phyloP scores from a whole-genome alignment of 2,888 invertebrate genomes.

The Lasiommata megera region DNA sequence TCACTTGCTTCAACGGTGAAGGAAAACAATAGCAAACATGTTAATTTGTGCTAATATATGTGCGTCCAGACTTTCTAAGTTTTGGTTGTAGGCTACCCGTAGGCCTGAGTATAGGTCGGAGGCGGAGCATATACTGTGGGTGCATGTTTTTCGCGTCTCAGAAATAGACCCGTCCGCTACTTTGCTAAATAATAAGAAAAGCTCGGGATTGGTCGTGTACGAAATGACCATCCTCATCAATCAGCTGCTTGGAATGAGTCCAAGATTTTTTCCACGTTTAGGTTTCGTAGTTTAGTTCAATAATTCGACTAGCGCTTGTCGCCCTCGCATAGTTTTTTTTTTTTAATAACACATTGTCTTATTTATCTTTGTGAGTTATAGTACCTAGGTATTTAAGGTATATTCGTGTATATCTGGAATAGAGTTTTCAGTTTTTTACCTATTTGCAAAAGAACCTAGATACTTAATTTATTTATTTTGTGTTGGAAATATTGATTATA shows the following conservation, averaged over 20 bases:
- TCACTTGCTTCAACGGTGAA: too few relatives aligned
- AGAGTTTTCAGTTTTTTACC: not conserved
- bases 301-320: slow-evolving; percentile 67
- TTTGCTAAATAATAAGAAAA: slow-evolving; percentile 81
- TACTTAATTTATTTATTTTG: too few relatives aligned
- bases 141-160: slow-evolving; percentile 76
- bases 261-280: slow-evolving; percentile 81
- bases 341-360: slow-evolving; percentile 29
- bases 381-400: not conserved
- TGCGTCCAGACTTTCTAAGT: too few relatives aligned
- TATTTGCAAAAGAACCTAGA: too few relatives aligned
- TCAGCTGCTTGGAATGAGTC: slow-evolving; percentile 78
- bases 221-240: slow-evolving; percentile 82
- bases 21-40: too few relatives aligned
- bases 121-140: slow-evolving; percentile 62
- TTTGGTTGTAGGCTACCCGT: too few relatives aligned
- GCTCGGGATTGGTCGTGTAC: slow-evolving; percentile 80
- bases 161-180: slow-evolving; percentile 77
- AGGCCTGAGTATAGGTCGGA: not conserved
- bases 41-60: too few relatives aligned
- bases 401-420: not conserved
- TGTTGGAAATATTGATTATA: too few relatives aligned
- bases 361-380: slow-evolving; percentile 7
- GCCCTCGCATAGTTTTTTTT: slow-evolving; percentile 41
- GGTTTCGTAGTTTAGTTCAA: slow-evolving; percentile 75